Evolutionary conservation across 2,888 invertebrate genomes (phyloP).

Genomic region (Anaspis maculata): DNA sequence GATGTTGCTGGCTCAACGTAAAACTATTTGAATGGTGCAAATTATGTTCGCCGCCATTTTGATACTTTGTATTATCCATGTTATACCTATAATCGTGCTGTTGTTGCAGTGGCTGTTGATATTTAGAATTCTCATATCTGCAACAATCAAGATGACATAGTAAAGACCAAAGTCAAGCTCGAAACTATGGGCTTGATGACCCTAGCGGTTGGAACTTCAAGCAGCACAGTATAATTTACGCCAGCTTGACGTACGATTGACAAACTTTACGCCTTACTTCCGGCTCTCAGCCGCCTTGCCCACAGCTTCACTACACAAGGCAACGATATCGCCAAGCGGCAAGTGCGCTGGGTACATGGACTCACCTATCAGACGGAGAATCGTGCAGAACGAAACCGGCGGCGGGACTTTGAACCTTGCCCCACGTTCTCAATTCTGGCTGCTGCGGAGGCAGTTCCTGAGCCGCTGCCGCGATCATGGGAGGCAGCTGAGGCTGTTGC

Average conservation of each 20-base stretch:
- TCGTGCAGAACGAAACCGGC: slow-evolving; percentile 62
- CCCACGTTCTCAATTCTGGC: slow-evolving; percentile 38
- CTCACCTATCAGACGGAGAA: slow-evolving; percentile 25
- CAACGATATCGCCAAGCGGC: too few species aligned
- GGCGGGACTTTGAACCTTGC: slow-evolving; percentile 31
- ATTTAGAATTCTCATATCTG: too few species aligned
- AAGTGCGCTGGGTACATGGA: too few species aligned
- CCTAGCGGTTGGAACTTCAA: too few species aligned
- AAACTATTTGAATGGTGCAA: slow-evolving; percentile 49
- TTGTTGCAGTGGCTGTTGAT: not conserved
- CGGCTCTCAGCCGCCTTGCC: too few species aligned
- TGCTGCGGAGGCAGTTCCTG: slow-evolving; percentile 27
- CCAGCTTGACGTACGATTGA: too few species aligned
- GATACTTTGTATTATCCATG: slow-evolving; percentile 28
- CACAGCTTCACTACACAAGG: too few species aligned
- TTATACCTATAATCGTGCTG: slow-evolving; percentile 6
- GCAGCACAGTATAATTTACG: too few species aligned
- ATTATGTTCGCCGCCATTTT: slow-evolving; percentile 38
- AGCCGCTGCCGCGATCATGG: slow-evolving; percentile 10
- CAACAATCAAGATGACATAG: too few species aligned
- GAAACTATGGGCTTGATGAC: too few species aligned
- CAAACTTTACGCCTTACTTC: too few species aligned
- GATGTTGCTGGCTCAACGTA: slow-evolving; percentile 47
- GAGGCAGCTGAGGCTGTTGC: slow-evolving; percentile 29
- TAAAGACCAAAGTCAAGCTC: too few species aligned